Conservation (phyloP, 2,797 vertebrate genomes). For the Ctenochaetus hawaiiensis region DNA sequence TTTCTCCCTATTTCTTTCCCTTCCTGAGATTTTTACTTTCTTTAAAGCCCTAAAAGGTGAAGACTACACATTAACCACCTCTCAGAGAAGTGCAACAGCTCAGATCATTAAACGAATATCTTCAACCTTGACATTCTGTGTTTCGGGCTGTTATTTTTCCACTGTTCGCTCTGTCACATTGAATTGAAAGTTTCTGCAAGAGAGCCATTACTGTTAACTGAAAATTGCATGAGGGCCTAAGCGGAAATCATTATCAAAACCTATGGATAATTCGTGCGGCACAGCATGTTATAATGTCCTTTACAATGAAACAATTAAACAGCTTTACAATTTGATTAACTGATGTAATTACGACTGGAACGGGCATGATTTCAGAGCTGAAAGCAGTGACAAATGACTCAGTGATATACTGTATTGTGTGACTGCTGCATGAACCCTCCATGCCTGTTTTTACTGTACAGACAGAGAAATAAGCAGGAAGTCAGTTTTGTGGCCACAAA, state of each 20-base stretch:
- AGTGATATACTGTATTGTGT: not conserved
- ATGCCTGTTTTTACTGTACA: not conserved
- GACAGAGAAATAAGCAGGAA: not conserved
- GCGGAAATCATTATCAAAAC: not conserved
- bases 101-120: conserved; percentile 45
- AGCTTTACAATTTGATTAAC: not conserved
- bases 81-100: conserved; percentile 15
- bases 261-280: not conserved
- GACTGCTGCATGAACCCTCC: not conserved
- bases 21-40: not conserved
- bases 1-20: not conserved
- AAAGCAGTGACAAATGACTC: not conserved
- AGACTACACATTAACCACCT: conserved; percentile 14
- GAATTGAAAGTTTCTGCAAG: not conserved
- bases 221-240: not conserved
- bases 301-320: not conserved
- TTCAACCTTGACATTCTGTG: conserved; percentile 32
- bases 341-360: not conserved
- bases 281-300: not conserved
- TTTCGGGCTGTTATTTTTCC: conserved; percentile 23
- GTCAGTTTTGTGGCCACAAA: no score
- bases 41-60: not conserved
- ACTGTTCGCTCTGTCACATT: conserved; percentile 18
- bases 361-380: not conserved
- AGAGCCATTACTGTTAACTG: conserved; percentile 1